Conservation (phyloP, 92 coral and sea anemone genomes). For the Umimayanthus kanabou region DNA sequence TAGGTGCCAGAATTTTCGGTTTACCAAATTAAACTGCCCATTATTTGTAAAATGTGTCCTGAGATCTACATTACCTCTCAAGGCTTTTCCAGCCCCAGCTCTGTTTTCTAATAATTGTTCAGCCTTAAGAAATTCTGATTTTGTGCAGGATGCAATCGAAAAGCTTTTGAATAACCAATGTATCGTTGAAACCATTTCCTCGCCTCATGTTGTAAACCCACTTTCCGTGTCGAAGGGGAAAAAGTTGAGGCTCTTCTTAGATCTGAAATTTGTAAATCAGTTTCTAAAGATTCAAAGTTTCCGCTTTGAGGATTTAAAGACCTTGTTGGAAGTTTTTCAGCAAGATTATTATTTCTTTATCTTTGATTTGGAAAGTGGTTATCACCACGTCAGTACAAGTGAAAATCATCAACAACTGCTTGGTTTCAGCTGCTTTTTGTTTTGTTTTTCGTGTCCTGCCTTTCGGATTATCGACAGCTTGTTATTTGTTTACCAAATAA, state of each 20-base stretch:
- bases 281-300: constrained; percentile 33
- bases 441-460: constrained; percentile 52
- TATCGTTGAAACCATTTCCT: constrained; percentile 22
- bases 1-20: constrained; percentile 6
- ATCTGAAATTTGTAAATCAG: constrained; percentile 50
- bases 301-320: constrained; percentile 50
- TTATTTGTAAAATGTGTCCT: constrained; percentile 25
- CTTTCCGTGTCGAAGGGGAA: constrained; percentile 58
- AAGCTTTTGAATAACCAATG: constrained; percentile 40
- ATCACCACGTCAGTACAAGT: constrained; percentile 51
- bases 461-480: background rate
- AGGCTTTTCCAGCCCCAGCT: constrained; percentile 42
- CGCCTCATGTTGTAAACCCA: constrained; percentile 61
- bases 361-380: constrained; percentile 51
- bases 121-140: constrained; percentile 37
- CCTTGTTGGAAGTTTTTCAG: constrained; percentile 43
- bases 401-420: constrained; percentile 50
- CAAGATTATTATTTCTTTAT: constrained; percentile 35
- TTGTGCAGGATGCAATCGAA: constrained; percentile 47
- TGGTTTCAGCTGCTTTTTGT: constrained; percentile 35
- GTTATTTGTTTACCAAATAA: background rate
- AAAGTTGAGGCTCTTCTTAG: constrained; percentile 44
- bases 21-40: constrained; percentile 26
- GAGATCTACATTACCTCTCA: constrained; percentile 18
- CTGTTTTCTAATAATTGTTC: constrained; percentile 46